Percentiles rank a stretch among this genome's conserved stretches.
phyloP scores from a whole-genome alignment of 2,113 vertebrate genomes.

The Parotia lawesii region DNA sequence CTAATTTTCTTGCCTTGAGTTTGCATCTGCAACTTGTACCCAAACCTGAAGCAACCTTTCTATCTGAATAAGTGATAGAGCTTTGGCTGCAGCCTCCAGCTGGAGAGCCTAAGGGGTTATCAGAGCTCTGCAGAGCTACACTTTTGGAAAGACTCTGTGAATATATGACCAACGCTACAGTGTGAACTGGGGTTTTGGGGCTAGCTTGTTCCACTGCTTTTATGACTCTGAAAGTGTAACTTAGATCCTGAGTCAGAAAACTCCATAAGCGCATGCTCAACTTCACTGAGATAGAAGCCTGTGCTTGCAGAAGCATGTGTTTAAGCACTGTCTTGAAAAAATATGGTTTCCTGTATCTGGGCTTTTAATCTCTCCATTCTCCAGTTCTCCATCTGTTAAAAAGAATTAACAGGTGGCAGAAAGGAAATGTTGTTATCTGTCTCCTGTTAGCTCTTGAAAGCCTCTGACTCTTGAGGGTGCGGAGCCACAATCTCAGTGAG shows the following conservation, averaged over 20 bases:
- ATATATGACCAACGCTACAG: neutral
- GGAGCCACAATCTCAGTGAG: neutral
- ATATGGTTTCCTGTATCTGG: slow-evolving; percentile 53
- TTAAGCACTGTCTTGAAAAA: slow-evolving; percentile 46
- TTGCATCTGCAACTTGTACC: neutral
- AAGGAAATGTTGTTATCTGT: slow-evolving; percentile 55
- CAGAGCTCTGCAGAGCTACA: neutral
- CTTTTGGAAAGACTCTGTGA: neutral
- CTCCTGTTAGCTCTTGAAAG: slow-evolving; percentile 41
- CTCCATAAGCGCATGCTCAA: neutral
- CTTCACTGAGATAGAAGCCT: slow-evolving; percentile 22
- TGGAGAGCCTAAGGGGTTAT: neutral
- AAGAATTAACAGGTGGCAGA: slow-evolving; percentile 59
- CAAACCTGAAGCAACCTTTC: neutral
- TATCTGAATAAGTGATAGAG: neutral
- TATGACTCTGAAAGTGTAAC: neutral
- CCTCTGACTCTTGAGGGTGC: neutral
- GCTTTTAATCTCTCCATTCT: slow-evolving; percentile 61
- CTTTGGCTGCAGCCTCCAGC: neutral
- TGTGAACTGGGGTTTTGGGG: neutral
- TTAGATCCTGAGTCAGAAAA: neutral
- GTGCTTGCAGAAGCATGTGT: slow-evolving; percentile 37
- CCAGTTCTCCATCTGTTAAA: slow-evolving; percentile 58
- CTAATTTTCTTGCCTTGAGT: neutral
- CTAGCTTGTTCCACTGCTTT: neutral